Evolutionary conservation across 2,797 vertebrate species (phyloP).

Genomic region (Sorex maritimensis): DNA sequence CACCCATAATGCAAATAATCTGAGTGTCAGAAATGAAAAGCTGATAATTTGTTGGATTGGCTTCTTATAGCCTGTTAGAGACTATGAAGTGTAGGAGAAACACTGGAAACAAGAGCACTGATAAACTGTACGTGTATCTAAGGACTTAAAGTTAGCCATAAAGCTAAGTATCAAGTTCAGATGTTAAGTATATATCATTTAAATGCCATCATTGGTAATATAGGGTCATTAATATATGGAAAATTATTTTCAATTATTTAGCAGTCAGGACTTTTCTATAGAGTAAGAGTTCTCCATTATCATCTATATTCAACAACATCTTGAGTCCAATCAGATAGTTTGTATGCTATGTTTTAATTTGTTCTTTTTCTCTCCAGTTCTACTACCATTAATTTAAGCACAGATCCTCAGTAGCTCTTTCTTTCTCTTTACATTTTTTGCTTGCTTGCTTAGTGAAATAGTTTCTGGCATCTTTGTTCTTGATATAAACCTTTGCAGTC

Average conservation of each 20-base stretch:
- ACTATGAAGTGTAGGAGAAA: neutral
- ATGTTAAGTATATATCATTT: neutral
- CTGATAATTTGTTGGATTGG: neutral
- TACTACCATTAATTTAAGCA: neutral
- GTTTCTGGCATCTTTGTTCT: neutral
- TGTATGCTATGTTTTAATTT: neutral
- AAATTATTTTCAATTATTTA: neutral
- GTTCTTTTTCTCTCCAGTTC: neutral
- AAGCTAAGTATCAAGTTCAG: neutral
- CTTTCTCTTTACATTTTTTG: neutral
- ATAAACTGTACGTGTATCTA: neutral
- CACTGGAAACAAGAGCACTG: neutral
- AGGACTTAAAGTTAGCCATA: constrained; percentile 6
- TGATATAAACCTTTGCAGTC: neutral
- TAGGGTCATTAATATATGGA: neutral
- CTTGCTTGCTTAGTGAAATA: constrained; percentile 17
- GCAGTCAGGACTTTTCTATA: neutral
- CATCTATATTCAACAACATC: neutral
- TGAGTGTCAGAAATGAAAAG: neutral
- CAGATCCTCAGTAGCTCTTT: neutral
- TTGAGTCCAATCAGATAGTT: neutral
- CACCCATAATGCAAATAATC: neutral
- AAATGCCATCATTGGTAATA: neutral
- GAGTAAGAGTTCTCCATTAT: neutral
- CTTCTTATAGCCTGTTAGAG: neutral